Conservation (phyloP, 2,113 vertebrate genomes). For the Macquaria ambigua region DNA sequence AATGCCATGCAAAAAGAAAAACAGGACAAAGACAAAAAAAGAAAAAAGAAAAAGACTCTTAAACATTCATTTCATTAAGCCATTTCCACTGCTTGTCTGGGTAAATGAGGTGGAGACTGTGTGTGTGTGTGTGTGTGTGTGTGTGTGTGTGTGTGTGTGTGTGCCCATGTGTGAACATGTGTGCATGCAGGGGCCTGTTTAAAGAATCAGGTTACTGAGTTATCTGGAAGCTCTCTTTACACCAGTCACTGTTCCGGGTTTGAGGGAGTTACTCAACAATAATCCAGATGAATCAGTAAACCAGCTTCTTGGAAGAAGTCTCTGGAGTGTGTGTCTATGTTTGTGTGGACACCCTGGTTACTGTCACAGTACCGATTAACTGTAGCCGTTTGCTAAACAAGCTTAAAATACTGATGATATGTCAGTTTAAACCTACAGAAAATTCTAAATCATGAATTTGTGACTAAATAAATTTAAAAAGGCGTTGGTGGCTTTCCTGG, state of each 20-base stretch:
- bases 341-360: not conserved
- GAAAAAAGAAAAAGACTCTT: too few relatives aligned
- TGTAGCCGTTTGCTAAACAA: not conserved
- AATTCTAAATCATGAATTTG: not conserved
- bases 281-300: not conserved
- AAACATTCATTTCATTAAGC: not conserved
- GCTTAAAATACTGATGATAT: not conserved
- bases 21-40: too few relatives aligned
- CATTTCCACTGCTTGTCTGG: not conserved
- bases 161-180: not conserved
- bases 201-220: not conserved
- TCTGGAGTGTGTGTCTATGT: not conserved
- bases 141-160: not conserved
- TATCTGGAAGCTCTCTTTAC: not conserved
- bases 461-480: not conserved
- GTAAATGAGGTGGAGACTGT: not conserved
- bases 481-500: not conserved
- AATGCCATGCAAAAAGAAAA: not conserved
- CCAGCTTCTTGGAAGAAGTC: not conserved
- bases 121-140: not conserved
- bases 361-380: not conserved
- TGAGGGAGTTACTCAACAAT: not conserved
- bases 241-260: not conserved
- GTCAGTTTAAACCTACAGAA: not conserved
- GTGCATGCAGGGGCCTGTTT: not conserved